Percentiles rank a stretch among this genome's conserved stretches.
Conservation (phyloP, 2,113 vertebrate genomes). For the Lutjanus erythropterus region DNA sequence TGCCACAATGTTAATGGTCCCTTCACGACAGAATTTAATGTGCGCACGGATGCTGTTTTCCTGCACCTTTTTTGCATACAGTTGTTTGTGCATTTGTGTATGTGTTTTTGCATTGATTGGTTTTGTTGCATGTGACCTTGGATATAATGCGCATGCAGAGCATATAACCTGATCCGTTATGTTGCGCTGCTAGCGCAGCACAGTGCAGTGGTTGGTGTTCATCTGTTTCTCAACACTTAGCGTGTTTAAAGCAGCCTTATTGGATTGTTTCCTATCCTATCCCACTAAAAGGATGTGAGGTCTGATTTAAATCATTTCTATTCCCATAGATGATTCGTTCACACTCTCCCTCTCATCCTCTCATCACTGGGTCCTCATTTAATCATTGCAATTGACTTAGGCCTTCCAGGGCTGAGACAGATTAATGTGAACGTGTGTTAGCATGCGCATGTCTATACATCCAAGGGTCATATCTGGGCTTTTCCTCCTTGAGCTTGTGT, state of each 20-base stretch:
- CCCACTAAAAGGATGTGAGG: conserved; percentile 37
- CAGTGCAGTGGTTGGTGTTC: background rate
- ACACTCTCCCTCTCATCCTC: conserved; percentile 29
- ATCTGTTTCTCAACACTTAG: conserved; percentile 20
- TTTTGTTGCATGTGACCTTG: conserved; percentile 7
- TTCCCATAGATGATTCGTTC: conserved; percentile 38
- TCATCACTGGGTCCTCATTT: conserved; percentile 60
- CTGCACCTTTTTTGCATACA: background rate
- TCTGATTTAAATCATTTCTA: conserved; percentile 58
- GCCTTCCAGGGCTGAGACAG: conserved; percentile 38
- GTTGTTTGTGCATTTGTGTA: background rate
- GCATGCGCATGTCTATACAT: conserved; percentile 8
- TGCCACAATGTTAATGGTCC: conserved; percentile 32
- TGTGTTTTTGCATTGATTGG: background rate
- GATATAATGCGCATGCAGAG: background rate
- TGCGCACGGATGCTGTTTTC: background rate
- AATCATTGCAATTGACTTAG: conserved; percentile 70
- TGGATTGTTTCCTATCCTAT: conserved; percentile 41
- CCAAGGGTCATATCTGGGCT: conserved; percentile 1
- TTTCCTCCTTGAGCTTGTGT: conserved; percentile 13
- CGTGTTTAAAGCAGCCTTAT: conserved; percentile 32
- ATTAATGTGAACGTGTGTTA: conserved; percentile 38
- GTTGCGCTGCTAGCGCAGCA: conserved; percentile 1
- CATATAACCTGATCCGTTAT: conserved; percentile 7
- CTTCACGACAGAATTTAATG: conserved; percentile 20